Conservation (phyloP, 1,140 invertebrate genomes). For the Vanessa atalanta region DNA sequence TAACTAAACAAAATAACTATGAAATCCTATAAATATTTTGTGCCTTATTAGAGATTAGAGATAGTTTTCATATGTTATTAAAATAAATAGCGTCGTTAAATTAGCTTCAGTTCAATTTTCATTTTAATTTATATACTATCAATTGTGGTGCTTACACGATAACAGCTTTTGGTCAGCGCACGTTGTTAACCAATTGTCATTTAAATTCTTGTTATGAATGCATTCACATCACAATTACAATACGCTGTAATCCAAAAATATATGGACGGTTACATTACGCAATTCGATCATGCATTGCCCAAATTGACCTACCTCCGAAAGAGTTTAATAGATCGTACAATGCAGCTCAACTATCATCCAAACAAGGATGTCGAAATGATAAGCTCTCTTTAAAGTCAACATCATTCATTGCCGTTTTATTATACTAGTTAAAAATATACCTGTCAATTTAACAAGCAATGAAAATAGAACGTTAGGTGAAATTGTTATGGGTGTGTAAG, state of each 20-base stretch:
- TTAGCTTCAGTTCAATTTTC: conserved; percentile 17
- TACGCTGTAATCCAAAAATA: conserved; percentile 44
- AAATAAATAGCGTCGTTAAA: conserved; percentile 19
- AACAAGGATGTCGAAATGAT: conserved; percentile 26
- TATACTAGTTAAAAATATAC: not conserved
- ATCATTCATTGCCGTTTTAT: conserved; percentile 36
- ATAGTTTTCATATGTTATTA: conserved; percentile 10
- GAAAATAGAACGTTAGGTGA: not conserved
- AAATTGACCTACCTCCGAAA: conserved; percentile 73
- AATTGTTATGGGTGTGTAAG: conserved; percentile 24
- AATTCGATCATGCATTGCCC: conserved; percentile 68
- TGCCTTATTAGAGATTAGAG: not conserved
- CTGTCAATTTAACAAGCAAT: not conserved
- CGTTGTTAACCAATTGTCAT: conserved; percentile 42
- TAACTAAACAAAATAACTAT: no score
- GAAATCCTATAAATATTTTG: not conserved
- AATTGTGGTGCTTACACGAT: conserved; percentile 28
- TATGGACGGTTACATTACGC: conserved; percentile 61
- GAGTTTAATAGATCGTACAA: conserved; percentile 77
- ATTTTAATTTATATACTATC: conserved; percentile 29
- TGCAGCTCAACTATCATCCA: conserved; percentile 58
- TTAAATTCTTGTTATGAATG: conserved; percentile 55
- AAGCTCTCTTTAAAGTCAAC: not conserved
- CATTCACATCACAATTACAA: conserved; percentile 56
- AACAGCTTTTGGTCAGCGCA: conserved; percentile 29